Conservation (phyloP, 2,113 vertebrate species). For the Todiramphus saurophagus region DNA sequence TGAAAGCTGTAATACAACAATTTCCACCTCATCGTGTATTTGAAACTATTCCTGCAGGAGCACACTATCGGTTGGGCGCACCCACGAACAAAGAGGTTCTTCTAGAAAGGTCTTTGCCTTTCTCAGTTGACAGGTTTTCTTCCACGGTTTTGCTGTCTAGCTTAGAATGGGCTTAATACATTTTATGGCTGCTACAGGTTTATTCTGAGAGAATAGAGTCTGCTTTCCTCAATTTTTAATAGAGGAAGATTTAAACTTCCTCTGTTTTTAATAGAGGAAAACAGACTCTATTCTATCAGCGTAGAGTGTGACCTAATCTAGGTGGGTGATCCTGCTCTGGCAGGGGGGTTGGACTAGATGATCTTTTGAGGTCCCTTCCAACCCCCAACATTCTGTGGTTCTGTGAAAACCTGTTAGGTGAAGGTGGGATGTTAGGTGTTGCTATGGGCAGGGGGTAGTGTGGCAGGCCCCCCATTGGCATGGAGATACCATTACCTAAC, state of each 20-base stretch:
- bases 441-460: neutral
- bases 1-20: neutral
- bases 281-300: too few relatives aligned
- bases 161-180: neutral
- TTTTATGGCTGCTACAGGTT: neutral
- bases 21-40: neutral
- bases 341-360: too few relatives aligned
- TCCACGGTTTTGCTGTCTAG: neutral
- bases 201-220: neutral
- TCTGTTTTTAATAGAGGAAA: too few relatives aligned
- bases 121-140: neutral
- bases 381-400: too few relatives aligned
- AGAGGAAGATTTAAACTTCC: too few relatives aligned
- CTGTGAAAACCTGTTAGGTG: neutral
- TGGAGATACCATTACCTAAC: too few relatives aligned
- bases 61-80: neutral
- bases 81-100: neutral
- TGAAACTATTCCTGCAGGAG: constrained; percentile 3
- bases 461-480: neutral
- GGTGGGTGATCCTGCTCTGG: too few relatives aligned
- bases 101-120: neutral
- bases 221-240: neutral
- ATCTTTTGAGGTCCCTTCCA: too few relatives aligned
- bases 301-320: too few relatives aligned
- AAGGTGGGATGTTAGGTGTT: neutral